These are phyloP conservation scores for Euplexia lucipara DNA, from an alignment of 2,888 invertebrate species.

Conservation along the genomic window DNA sequence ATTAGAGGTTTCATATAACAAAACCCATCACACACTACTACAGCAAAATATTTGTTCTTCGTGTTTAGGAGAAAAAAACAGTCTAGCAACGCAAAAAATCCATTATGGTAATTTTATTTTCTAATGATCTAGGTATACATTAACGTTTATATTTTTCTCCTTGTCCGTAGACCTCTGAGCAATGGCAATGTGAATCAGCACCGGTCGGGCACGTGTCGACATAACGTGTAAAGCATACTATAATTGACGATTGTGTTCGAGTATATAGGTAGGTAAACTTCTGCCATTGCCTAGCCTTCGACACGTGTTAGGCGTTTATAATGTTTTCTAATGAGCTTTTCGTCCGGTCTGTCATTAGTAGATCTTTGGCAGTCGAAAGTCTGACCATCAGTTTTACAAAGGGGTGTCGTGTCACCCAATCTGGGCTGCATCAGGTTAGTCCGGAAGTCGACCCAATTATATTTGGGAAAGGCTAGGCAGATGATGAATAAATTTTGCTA, in stretches of 20 bases:
- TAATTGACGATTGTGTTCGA: constrained; percentile 32
- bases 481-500: no score
- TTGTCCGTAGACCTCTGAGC: constrained; percentile 38
- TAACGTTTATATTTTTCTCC: constrained; percentile 46
- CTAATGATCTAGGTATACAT: constrained; percentile 15
- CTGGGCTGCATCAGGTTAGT: no score
- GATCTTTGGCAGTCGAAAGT: no score
- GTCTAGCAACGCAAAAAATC: constrained; percentile 10
- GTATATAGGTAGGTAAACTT: constrained; percentile 25
- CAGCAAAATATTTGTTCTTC: neutral
- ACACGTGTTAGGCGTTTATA: constrained; percentile 13
- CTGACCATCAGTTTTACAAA: no score
- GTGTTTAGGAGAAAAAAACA: neutral
- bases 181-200: constrained; percentile 41
- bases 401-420: no score
- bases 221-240: constrained; percentile 47
- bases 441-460: no score
- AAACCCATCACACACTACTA: neutral
- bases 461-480: no score
- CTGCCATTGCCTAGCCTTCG: constrained; percentile 1
- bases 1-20: neutral
- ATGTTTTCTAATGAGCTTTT: constrained; percentile 5
- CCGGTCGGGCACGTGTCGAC: constrained; percentile 32
- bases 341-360: no score
- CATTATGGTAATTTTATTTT: constrained; percentile 17